Conservation (phyloP, 1,140 invertebrate species). For the Drosophila setifemur region DNA sequence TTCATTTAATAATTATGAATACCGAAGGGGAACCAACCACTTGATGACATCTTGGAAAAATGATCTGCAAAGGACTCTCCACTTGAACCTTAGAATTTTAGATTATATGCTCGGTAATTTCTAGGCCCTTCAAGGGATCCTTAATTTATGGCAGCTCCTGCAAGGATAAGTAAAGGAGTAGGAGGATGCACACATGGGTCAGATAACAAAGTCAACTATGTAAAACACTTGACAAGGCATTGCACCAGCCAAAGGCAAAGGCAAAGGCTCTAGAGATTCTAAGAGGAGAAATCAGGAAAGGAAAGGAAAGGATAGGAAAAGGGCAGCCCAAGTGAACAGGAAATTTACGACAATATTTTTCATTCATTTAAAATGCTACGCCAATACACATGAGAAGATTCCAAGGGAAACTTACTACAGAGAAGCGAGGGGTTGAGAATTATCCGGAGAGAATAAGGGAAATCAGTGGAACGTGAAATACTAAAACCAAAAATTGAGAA, state of each 20-base stretch:
- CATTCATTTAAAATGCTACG: constrained; percentile 80
- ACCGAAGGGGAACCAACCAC: no score
- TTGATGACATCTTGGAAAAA: constrained; percentile 23
- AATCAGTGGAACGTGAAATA: constrained; percentile 18
- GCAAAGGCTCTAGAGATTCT: neutral
- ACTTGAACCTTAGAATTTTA: neutral
- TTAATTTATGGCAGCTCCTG: constrained; percentile 44
- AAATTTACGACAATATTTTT: constrained; percentile 78
- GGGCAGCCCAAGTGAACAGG: constrained; percentile 42
- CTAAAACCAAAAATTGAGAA: constrained; percentile 1
- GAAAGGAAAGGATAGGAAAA: neutral
- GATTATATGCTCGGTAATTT: constrained; percentile 15
- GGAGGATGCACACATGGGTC: constrained; percentile 17
- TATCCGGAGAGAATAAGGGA: neutral
- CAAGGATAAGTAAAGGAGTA: neutral
- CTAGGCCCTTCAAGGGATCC: neutral
- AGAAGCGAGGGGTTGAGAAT: neutral
- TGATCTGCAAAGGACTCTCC: neutral
- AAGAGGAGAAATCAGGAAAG: no score
- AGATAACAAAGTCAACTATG: constrained; percentile 40
- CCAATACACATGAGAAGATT: constrained; percentile 45
- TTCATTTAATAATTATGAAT: no score
- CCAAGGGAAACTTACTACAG: neutral
- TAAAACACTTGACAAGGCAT: constrained; percentile 72
- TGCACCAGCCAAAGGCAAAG: constrained; percentile 47